Evolutionary conservation across 2,888 invertebrate genomes (phyloP).

Genomic region (Oscheius sp.): DNA sequence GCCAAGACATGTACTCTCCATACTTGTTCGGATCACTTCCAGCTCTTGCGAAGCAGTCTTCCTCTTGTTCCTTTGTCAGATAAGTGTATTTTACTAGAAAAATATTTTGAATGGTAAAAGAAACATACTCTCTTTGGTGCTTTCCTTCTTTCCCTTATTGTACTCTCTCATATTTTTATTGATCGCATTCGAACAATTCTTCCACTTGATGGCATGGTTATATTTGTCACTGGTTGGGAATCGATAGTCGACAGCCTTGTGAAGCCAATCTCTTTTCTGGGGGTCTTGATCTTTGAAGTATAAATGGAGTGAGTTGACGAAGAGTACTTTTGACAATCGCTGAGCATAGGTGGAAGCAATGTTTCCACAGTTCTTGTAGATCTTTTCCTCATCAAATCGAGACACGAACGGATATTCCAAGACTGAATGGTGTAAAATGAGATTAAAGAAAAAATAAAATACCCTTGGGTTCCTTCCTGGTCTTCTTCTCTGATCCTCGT

Average conservation of each 20-base stretch:
- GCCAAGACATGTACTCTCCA: constrained; percentile 51
- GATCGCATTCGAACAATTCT: constrained; percentile 57
- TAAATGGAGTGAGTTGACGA: constrained; percentile 48
- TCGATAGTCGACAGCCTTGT: constrained; percentile 57
- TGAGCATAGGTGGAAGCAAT: constrained; percentile 52
- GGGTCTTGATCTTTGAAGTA: constrained; percentile 61
- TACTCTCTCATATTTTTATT: constrained; percentile 53
- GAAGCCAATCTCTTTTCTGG: constrained; percentile 54
- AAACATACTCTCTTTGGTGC: constrained; percentile 5
- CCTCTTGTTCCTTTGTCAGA: constrained; percentile 42
- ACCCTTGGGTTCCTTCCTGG: too few relatives aligned
- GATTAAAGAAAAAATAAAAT: too few relatives aligned
- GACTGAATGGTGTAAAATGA: constrained; percentile 12
- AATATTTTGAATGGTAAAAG: neutral
- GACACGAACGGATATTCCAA: constrained; percentile 49
- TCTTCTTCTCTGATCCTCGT: too few relatives aligned
- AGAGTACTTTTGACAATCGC: constrained; percentile 47
- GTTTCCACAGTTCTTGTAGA: constrained; percentile 37
- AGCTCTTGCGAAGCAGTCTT: constrained; percentile 41
- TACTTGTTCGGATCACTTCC: constrained; percentile 52
- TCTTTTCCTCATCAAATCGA: constrained; percentile 45
- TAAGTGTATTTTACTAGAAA: constrained; percentile 43
- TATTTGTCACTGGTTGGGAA: constrained; percentile 54
- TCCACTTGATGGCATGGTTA: constrained; percentile 53
- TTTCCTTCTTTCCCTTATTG: constrained; percentile 25